These are phyloP conservation scores for Drosophila borealis DNA, from an alignment of 2,888 invertebrate species.

Conservation along the genomic window DNA sequence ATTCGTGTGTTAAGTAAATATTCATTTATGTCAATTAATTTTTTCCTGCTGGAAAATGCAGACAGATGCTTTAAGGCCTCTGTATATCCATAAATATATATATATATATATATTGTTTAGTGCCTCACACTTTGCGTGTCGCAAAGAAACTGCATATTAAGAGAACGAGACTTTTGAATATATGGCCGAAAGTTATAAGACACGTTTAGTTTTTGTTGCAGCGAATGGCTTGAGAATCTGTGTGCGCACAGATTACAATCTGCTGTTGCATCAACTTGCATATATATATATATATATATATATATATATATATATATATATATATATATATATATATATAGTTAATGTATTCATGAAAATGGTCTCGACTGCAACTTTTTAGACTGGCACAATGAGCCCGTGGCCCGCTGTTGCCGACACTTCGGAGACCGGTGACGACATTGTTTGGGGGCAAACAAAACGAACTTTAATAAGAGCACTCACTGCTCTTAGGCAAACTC, in stretches of 20 bases:
- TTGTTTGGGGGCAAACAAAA: constrained; percentile 76
- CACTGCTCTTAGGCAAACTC: constrained; percentile 35
- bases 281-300: constrained; percentile 4
- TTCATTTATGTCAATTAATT: too few relatives aligned
- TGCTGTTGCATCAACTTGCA: constrained; percentile 22
- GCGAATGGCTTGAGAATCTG: too few relatives aligned
- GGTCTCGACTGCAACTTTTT: constrained; percentile 33
- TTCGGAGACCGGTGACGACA: constrained; percentile 60
- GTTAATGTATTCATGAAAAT: constrained; percentile 23
- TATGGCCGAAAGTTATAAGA: constrained; percentile 3
- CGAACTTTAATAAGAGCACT: constrained; percentile 77
- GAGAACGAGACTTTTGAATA: not conserved
- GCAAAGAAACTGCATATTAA: too few relatives aligned
- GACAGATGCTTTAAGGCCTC: not conserved
- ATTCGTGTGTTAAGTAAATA: too few relatives aligned
- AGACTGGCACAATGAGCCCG: constrained; percentile 30
- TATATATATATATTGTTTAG: not conserved
- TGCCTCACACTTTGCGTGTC: not conserved
- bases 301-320: constrained; percentile 3
- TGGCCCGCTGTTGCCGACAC: constrained; percentile 44
- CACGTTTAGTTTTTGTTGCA: constrained; percentile 11
- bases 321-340: constrained; percentile 2
- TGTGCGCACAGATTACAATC: constrained; percentile 14
- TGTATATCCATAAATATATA: not conserved
- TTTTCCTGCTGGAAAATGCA: not conserved